Evolutionary conservation across 2,888 invertebrate species (phyloP), one percentile per base, ranked within the genome.

Genomic region (Leptinotarsa juncta): DNA sequence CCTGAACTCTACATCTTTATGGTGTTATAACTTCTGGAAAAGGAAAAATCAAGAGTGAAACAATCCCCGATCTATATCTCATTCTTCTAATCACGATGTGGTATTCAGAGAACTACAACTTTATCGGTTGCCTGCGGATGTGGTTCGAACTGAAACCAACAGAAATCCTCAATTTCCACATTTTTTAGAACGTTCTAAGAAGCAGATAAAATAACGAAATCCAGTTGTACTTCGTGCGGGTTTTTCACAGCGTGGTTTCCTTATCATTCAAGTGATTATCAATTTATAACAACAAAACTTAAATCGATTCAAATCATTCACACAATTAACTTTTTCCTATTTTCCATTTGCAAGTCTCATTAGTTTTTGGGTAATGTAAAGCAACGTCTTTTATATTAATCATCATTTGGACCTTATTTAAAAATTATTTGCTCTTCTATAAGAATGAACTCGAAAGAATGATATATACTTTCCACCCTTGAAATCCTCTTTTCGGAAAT

Each of bases 91-190:
- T 73, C 73, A 60, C 23, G 32, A 51, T 65, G 77, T 67, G 77
- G 73, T 73, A 42, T 66, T 71, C 71, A 62, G 53, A 70, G 69
- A 67, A 70, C 71, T 70, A 14, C 18, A 57, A 65, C 42, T 60
- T 68, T 62, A 70, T 67, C 72, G 73, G 71, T 70, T 71, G 73
- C 65, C 74, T 77, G 71, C 77, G 77, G 77, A 77, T 77, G 75
- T 77, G 77, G 77, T 48, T 51, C 48, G 16, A 66, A 60, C 16
- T 74, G 51, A 67, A 23, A 67, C 60, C 53, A 67, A 71, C 18
- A 67, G 66, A 74, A 74, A 60, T 77, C 77, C 74, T 70, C 71
- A 51, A 71, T 72, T 72, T 74, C 72, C 74, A 74, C 60, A 71
- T 72, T 77, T 67, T 18, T 20, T 55, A 42, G 42, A 67, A 60